phyloP scores from a whole-genome alignment of 1,140 invertebrate species.

The Chelonus insularis region DNA sequence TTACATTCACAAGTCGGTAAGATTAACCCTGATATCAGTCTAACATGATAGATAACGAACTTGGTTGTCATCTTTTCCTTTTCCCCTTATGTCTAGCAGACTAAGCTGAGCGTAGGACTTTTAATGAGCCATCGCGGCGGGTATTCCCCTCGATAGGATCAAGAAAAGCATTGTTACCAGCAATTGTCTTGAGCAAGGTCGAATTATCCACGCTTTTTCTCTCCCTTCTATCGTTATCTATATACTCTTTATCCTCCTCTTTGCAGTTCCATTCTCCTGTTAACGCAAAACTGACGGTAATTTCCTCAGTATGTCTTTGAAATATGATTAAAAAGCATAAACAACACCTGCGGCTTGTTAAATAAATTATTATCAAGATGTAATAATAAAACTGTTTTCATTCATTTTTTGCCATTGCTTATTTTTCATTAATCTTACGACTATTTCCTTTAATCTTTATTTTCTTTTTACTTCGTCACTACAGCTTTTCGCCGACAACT shows the following conservation, averaged over 20 bases:
- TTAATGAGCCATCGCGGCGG: constrained; percentile 40
- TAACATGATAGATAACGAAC: neutral
- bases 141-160: constrained; percentile 29
- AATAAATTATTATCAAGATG: too few species aligned
- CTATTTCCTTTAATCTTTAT: neutral
- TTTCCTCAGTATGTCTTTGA: too few species aligned
- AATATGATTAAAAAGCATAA: too few species aligned
- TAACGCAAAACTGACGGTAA: too few species aligned
- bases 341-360: too few species aligned
- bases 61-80: neutral
- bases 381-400: too few species aligned
- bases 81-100: neutral
- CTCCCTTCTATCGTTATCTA: neutral
- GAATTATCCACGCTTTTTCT: constrained; percentile 18
- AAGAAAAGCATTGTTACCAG: constrained; percentile 12
- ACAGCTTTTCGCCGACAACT: neutral
- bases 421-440: too few species aligned
- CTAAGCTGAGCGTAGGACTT: constrained; percentile 28
- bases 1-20: neutral
- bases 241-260: neutral
- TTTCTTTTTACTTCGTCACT: constrained; percentile 2
- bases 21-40: neutral
- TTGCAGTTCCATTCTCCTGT: too few species aligned
- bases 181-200: constrained; percentile 18
- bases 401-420: too few species aligned